Conservation (phyloP, 2,888 invertebrate species). For the Xanthia togata region DNA sequence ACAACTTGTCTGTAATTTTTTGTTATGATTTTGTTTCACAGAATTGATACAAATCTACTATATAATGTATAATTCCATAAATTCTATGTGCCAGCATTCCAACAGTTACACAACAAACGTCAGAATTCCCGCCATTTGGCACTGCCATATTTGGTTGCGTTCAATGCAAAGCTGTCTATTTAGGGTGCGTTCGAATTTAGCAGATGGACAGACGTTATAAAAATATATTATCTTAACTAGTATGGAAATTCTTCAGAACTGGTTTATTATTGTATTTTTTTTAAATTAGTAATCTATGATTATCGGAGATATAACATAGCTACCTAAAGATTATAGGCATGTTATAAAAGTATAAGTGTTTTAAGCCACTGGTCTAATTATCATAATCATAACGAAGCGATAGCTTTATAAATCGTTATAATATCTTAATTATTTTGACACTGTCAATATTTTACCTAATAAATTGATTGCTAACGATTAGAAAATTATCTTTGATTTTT, state of each 20-base stretch:
- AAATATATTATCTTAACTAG: conserved; percentile 8
- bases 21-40: background rate
- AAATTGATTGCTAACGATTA: conserved; percentile 9
- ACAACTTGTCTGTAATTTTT: background rate
- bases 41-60: background rate
- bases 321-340: background rate
- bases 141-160: conserved; percentile 47
- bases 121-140: conserved; percentile 47
- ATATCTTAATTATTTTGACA: conserved; percentile 31
- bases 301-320: background rate
- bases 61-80: background rate
- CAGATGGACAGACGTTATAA: conserved; percentile 25
- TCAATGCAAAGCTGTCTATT: conserved; percentile 24
- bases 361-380: conserved; percentile 14
- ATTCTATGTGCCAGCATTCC: background rate
- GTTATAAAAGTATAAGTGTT: conserved; percentile 9
- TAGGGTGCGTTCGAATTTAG: conserved; percentile 29
- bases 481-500: background rate
- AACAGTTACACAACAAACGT: conserved; percentile 31
- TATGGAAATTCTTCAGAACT: background rate
- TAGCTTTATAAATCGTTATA: conserved; percentile 34
- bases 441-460: conserved; percentile 23
- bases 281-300: background rate
- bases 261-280: background rate
- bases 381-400: conserved; percentile 28